Base-by-base conservation (phyloP, 2,113 vertebrate genomes). In the Scatophagus argus region DNA sequence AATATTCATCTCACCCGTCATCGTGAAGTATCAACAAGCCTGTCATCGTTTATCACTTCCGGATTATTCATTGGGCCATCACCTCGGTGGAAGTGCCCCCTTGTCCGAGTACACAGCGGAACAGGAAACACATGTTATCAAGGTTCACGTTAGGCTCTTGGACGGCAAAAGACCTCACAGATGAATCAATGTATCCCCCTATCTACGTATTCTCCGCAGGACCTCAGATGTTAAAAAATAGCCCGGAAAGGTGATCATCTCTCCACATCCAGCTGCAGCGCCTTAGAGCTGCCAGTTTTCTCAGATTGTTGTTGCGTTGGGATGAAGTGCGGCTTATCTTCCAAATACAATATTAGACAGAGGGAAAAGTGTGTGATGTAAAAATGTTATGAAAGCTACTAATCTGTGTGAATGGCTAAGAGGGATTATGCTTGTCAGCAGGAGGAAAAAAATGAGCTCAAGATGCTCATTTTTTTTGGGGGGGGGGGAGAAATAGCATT, bases 401-500 rank as follows among this genome's bases (percentile, higher is more conserved):
- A 93, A 93, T 91, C 89, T 89, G 81, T 81, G 47, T 81, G 69
- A 85, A 83, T 86, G 82, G 82, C 83, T 78, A 46, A 85, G 77
- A 70, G 66, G 90, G 91, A 94, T 94, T 93, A 93, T 14, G 62
- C 79, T 90, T 89, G 89, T 92, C 83, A 76, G 70, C 43, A 64
- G 38, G 16, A 29, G 21, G 8, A 51, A 56, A 32, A 72, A 84
- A 72, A 73, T 2, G 2, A 71, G 79, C 66, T 63, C 70, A 72
- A 77, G 70, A 86, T 75, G 71, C 63, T 83, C 49, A 11, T 74
- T 76, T 82, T 54, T 36, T 61, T 46, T 73, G 17, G n/a, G n/a
- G n/a, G n/a, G n/a, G n/a, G n/a, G n/a, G n/a, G 3, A 29, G 55
- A 76, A 81, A 62, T 52, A 13, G 29, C 62, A 56, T 51, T 72